phyloP scores from a whole-genome alignment of 1,140 invertebrate species.

The Hycleus phaleratus region DNA sequence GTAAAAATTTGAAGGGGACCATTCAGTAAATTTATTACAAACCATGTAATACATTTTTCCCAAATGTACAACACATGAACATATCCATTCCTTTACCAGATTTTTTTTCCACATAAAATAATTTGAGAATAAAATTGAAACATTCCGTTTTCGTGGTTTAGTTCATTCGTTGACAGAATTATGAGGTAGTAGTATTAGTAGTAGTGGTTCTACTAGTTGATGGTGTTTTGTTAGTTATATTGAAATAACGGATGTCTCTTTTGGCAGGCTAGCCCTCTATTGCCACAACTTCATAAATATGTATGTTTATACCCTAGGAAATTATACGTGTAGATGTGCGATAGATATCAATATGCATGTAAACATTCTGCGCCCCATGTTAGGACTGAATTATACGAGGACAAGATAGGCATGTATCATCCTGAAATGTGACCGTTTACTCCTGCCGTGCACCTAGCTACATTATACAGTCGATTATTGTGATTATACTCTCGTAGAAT shows the following conservation, averaged over 20 bases:
- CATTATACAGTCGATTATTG: slow-evolving; percentile 7
- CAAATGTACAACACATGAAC: no score
- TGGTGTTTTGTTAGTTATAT: no score
- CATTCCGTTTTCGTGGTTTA: neutral
- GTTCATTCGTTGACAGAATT: slow-evolving; percentile 38
- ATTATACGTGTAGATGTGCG: slow-evolving; percentile 39
- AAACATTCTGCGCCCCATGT: slow-evolving; percentile 37
- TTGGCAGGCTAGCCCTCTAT: slow-evolving; percentile 16
- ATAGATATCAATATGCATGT: slow-evolving; percentile 42
- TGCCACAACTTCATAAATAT: slow-evolving; percentile 33
- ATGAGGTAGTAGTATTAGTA: slow-evolving; percentile 27
- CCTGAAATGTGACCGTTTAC: slow-evolving; percentile 15
- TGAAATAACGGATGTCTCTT: slow-evolving; percentile 26
- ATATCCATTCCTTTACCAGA: no score
- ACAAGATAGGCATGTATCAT: slow-evolving; percentile 27
- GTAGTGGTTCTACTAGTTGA: slow-evolving; percentile 19
- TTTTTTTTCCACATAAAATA: no score
- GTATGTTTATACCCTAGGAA: slow-evolving; percentile 26
- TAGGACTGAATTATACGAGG: slow-evolving; percentile 31
- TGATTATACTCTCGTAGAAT: no score
- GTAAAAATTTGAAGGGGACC: no score
- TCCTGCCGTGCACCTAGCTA: slow-evolving; percentile 6
- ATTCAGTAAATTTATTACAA: no score
- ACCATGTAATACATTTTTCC: no score
- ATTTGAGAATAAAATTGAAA: no score